Conservation (phyloP, 2,888 invertebrate genomes). For the Tachina lurida region DNA sequence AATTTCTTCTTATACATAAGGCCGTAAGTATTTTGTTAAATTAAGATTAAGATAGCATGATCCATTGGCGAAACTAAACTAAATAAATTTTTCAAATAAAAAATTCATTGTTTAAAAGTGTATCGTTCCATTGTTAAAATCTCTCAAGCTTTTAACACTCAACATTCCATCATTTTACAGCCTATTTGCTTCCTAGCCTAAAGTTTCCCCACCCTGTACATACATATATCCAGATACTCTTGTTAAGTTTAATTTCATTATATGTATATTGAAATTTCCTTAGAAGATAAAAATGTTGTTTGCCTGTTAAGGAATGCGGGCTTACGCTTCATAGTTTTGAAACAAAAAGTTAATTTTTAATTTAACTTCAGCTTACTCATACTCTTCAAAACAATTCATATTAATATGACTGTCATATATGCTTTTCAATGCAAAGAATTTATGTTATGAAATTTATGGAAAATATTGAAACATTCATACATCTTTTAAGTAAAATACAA, state of each 20-base stretch:
- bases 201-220: too few species aligned
- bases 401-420: background rate
- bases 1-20: too few species aligned
- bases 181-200: background rate
- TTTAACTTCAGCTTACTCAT: background rate
- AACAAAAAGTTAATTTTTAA: slow-evolving; percentile 1
- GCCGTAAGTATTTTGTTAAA: too few species aligned
- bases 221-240: too few species aligned
- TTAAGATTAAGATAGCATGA: too few species aligned
- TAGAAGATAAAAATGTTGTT: slow-evolving; percentile 1
- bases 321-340: slow-evolving; percentile 14
- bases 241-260: background rate
- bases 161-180: too few species aligned
- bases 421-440: background rate
- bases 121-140: too few species aligned
- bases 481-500: slow-evolving; percentile 7
- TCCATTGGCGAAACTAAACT: too few species aligned
- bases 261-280: background rate
- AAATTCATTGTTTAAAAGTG: too few species aligned
- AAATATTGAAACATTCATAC: slow-evolving; percentile 1
- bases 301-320: slow-evolving; percentile 14
- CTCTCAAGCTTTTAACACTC: too few species aligned
- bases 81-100: too few species aligned
- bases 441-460: background rate
- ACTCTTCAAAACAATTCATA: too few species aligned